Base-by-base conservation (phyloP, 2,797 vertebrate genomes). In the Champsocephalus gunnari region DNA sequence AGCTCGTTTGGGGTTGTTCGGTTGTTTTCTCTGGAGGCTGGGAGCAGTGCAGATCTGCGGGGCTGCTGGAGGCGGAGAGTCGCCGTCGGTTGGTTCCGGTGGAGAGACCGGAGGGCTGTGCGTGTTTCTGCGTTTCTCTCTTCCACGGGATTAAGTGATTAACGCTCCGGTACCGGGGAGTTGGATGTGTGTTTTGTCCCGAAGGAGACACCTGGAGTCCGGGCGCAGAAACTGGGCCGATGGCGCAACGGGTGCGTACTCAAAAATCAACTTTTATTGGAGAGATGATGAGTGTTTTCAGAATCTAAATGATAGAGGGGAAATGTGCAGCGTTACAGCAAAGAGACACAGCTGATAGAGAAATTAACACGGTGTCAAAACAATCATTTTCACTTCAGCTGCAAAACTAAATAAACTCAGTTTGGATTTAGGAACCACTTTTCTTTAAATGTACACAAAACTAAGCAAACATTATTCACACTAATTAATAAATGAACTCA, bases 171-270 rank as follows among this genome's bases (percentile, higher is more conserved):
- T 94, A 88, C 94, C 92, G 73, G 83, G 69, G 77, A 84, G 66
- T 67, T 88, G 77, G 90, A 93, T 93, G 87, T 84, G 88, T 93
- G 93, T 94, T 89, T 90, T 92, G 94, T 93, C 95, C 94, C 95
- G 94, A 94, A 94, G 94, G 94, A 95, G 95, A 93, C 95, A 94
- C 91, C 95, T 94, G 95, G 95, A 96, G 94, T 94, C 94, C 93
- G 92, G 95, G 95, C 94, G 80, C 71, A 95, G 89, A 92, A 94
- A 94, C 90, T 93, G 93, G 94, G 94, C 95, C 93, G 95, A 98
- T 98, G 97, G 97, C 96, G 95, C 97, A 98, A 95, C 96, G 96
- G 97, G 97, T 98, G 96, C 90, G 97, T 98, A 95, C 94, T 89
- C 3, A 73, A 94, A 89, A 38, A 86, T 79, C 86, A 73, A 93